Percentiles rank a stretch among this genome's conserved stretches.
Evolutionary conservation across 2,888 invertebrate species (phyloP).

Genomic region (Rhamnusium bicolor): DNA sequence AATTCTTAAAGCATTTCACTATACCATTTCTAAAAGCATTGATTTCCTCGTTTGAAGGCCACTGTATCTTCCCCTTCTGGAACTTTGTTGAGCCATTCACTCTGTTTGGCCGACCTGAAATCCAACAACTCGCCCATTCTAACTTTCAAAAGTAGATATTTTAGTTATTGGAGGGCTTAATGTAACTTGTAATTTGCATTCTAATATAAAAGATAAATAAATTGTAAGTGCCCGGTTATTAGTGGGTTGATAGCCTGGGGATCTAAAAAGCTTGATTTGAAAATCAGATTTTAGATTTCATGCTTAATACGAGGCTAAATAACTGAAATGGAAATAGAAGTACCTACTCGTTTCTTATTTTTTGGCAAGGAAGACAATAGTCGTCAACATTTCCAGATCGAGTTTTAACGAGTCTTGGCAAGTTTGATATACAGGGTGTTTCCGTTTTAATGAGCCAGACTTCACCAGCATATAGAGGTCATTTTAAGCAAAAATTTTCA

Average conservation of each 20-base stretch:
- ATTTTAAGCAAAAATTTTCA: too few relatives aligned
- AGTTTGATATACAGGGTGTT: too few relatives aligned
- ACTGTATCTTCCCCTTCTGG: neutral
- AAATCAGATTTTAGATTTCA: neutral
- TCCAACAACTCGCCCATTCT: conserved; percentile 20
- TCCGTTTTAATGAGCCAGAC: too few relatives aligned
- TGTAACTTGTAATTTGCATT: conserved; percentile 42
- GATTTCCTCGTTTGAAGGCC: conserved; percentile 5
- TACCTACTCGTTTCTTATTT: too few relatives aligned
- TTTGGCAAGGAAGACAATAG: too few relatives aligned
- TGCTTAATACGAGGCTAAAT: neutral
- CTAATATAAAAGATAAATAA: conserved; percentile 43
- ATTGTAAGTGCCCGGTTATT: conserved; percentile 12
- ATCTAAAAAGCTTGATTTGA: neutral
- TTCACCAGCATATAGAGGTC: too few relatives aligned
- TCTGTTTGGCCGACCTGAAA: conserved; percentile 5
- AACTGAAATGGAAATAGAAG: neutral
- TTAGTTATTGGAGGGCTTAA: conserved; percentile 28
- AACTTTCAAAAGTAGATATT: conserved; percentile 36
- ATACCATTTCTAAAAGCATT: neutral
- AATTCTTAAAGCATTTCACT: too few relatives aligned
- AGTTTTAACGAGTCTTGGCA: too few relatives aligned
- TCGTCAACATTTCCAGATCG: too few relatives aligned
- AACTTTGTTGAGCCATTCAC: neutral
- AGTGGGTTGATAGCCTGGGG: neutral